A percentile compares a stretch with the other conserved stretches of the same genome.
These are phyloP conservation scores for Imbricaverruca yamaguchii DNA, from an alignment of 2,888 invertebrate species.

Conservation along the genomic window DNA sequence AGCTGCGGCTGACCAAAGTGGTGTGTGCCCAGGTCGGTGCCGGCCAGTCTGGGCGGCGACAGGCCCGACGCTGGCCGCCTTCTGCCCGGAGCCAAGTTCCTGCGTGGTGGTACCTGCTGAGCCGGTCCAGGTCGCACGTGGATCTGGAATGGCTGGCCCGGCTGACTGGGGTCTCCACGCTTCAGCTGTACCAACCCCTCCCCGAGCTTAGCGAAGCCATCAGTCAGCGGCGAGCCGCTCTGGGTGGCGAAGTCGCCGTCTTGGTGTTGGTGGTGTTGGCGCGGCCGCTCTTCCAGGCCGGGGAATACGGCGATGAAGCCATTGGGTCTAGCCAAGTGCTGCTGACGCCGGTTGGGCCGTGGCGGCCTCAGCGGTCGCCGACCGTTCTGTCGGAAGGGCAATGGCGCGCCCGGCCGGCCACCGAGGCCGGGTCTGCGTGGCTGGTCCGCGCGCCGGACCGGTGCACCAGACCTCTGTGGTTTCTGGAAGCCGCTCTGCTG, in stretches of 20 bases:
- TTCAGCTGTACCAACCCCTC: not conserved
- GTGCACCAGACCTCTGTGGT: not conserved
- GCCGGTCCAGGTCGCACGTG: not conserved
- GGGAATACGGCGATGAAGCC: constrained; percentile 14
- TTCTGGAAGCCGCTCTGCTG: not conserved
- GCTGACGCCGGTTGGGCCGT: not conserved
- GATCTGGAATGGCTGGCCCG: constrained; percentile 9
- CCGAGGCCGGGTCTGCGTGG: too few relatives aligned
- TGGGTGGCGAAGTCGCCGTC: too few relatives aligned
- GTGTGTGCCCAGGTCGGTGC: too few relatives aligned
- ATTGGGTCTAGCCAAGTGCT: not conserved
- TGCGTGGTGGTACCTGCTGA: not conserved
- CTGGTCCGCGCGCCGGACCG: not conserved
- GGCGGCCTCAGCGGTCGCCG: not conserved
- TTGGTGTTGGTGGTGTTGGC: not conserved
- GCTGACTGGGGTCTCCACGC: not conserved
- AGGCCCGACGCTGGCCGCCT: not conserved
- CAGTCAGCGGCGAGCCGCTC: too few relatives aligned
- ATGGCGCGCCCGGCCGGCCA: not conserved
- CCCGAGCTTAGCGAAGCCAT: too few relatives aligned
- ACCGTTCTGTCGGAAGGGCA: not conserved
- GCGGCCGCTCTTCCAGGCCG: not conserved
- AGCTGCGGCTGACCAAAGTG: too few relatives aligned
- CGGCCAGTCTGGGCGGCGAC: too few relatives aligned
- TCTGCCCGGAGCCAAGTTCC: not conserved